Conservation (phyloP, 37 sponge, comb jelly and placozoan genomes). For the Diacarnus erythraeanus region DNA sequence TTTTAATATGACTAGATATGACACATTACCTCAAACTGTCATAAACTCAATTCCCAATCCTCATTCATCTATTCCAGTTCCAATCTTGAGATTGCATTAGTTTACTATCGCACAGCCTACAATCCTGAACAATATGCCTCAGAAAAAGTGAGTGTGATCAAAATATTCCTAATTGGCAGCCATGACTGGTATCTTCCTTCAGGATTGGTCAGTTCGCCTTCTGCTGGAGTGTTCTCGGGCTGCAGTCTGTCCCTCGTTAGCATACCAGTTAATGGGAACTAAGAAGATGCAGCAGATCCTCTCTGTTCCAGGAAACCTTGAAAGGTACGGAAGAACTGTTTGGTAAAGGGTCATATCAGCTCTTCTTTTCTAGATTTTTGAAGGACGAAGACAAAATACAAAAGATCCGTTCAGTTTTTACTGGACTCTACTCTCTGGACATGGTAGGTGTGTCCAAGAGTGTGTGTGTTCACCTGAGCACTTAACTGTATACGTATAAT, state of each 20-base stretch:
- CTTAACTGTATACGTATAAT: no score
- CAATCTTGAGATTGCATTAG: constrained; percentile 55
- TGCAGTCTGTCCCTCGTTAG: constrained; percentile 31
- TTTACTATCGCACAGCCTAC: constrained; percentile 73
- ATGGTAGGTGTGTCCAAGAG: no score
- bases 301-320: constrained; percentile 46
- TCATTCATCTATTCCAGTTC: no score
- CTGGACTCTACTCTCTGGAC: no score
- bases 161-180: not conserved
- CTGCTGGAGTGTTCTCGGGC: constrained; percentile 59
- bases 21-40: no score
- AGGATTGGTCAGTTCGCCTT: constrained; percentile 70
- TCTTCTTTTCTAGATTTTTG: no score
- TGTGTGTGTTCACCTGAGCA: no score
- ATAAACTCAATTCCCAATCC: no score
- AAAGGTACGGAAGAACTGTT: constrained; percentile 34
- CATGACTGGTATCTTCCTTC: not conserved
- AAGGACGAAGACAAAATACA: no score
- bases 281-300: constrained; percentile 78
- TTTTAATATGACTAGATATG: not conserved
- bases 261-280: constrained; percentile 57
- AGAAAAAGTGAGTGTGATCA: constrained; percentile 40
- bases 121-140: constrained; percentile 50
- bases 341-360: no score
- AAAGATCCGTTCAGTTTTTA: no score